phyloP scores from a whole-genome alignment of 2,888 invertebrate genomes.

The Leucophenga maculata region DNA sequence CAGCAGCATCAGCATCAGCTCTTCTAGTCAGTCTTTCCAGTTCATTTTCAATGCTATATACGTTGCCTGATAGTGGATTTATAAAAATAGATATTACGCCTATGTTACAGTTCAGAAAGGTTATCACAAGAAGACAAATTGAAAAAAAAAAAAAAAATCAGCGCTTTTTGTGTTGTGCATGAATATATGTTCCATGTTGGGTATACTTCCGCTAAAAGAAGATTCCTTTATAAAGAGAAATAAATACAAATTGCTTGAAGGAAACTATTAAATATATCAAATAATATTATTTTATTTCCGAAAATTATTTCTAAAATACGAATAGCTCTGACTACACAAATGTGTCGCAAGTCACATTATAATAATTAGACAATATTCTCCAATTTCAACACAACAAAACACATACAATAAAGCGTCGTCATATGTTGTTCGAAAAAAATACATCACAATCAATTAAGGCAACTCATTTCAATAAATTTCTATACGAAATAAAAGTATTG shows the following conservation, averaged over 20 bases:
- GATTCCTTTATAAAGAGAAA: too few species aligned
- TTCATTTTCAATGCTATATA: slow-evolving; percentile 13
- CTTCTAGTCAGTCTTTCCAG: neutral
- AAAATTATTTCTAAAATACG: too few species aligned
- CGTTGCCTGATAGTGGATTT: neutral
- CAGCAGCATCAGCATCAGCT: neutral
- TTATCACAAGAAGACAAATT: slow-evolving; percentile 39
- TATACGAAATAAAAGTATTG: slow-evolving; percentile 17
- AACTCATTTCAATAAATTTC: slow-evolving; percentile 27
- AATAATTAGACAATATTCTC: slow-evolving; percentile 38
- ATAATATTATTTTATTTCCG: too few species aligned
- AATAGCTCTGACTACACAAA: neutral
- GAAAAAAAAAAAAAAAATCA: slow-evolving; percentile 5
- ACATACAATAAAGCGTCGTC: neutral
- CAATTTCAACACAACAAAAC: slow-evolving; percentile 35
- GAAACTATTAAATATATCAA: too few species aligned
- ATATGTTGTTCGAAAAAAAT: neutral
- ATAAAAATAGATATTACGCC: slow-evolving; percentile 59
- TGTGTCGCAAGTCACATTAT: slow-evolving; percentile 45
- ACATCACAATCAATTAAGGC: slow-evolving; percentile 22
- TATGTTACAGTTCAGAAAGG: slow-evolving; percentile 36
- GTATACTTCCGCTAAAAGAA: slow-evolving; percentile 44
- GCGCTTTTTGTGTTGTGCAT: neutral
- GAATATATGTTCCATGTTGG: neutral
- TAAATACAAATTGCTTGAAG: too few species aligned